These are phyloP conservation scores for Ceyx melanurus DNA, from an alignment of 2,113 vertebrate genomes.

Conservation along the genomic window DNA sequence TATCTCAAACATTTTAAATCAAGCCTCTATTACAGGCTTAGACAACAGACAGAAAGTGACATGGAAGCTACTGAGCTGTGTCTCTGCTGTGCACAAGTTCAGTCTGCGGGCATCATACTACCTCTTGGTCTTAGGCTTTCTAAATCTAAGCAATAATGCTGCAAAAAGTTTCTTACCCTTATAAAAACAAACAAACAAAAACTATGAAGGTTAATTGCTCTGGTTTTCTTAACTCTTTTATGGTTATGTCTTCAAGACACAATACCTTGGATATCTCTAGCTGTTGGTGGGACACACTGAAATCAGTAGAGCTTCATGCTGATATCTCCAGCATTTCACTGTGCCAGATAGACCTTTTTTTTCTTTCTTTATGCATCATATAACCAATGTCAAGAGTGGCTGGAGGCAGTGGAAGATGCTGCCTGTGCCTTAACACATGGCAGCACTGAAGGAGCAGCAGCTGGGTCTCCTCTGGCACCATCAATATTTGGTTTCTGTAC, in stretches of 20 bases:
- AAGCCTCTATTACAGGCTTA: not conserved
- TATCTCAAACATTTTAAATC: not conserved
- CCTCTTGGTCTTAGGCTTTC: not conserved
- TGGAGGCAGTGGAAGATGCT: not conserved
- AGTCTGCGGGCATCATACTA: not conserved
- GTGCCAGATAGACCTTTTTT: not conserved
- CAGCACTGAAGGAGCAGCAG: not conserved
- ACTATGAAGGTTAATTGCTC: not conserved
- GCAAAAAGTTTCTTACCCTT: not conserved
- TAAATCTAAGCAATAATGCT: not conserved
- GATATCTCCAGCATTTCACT: not conserved
- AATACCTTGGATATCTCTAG: not conserved
- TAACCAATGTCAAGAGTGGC: not conserved
- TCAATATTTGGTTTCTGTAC: not conserved
- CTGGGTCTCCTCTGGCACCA: not conserved
- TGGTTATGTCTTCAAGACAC: not conserved
- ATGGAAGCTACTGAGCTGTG: not conserved
- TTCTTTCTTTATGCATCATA: not conserved
- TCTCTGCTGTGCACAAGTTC: not conserved
- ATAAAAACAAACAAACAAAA: not conserved
- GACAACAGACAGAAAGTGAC: not conserved
- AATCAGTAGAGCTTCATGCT: not conserved
- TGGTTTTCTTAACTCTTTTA: not conserved
- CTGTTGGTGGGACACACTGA: not conserved
- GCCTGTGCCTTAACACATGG: not conserved